Evolutionary conservation across 2,113 vertebrate species (phyloP).

Genomic region (Amphiprion ocellaris): DNA sequence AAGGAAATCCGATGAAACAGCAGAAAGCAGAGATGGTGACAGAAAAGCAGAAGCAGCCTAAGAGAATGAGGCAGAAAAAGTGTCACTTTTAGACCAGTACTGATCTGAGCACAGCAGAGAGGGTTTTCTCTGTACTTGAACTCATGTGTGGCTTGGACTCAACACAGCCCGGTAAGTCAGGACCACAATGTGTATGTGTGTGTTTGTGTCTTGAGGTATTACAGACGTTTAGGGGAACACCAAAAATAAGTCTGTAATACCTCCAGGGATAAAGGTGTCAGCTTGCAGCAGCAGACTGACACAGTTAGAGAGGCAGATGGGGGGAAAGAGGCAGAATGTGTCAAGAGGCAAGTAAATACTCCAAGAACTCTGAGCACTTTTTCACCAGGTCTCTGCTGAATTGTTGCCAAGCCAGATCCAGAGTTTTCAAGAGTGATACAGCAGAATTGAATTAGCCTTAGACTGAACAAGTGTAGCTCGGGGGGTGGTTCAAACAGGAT

Average conservation of each 20-base stretch:
- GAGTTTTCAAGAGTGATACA: background rate
- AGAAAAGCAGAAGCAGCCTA: background rate
- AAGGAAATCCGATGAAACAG: background rate
- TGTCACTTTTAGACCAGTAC: background rate
- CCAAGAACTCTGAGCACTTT: background rate
- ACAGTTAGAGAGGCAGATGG: too few relatives aligned
- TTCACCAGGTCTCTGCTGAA: background rate
- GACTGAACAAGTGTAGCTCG: background rate
- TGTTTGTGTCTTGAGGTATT: background rate
- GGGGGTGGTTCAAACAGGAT: background rate
- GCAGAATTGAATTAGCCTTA: background rate
- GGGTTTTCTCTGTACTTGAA: background rate
- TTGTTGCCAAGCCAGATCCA: background rate
- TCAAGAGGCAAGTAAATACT: slow-evolving; percentile 11
- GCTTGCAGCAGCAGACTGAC: too few relatives aligned
- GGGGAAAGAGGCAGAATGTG: background rate
- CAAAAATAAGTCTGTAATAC: too few relatives aligned
- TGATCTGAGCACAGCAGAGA: background rate
- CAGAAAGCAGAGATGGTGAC: background rate
- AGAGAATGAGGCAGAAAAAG: background rate
- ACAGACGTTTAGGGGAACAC: too few relatives aligned
- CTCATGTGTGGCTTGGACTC: slow-evolving; percentile 12
- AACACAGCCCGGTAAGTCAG: slow-evolving; percentile 37
- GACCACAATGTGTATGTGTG: background rate
- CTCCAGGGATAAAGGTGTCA: too few relatives aligned